Evolutionary conservation across 2,888 invertebrate genomes (phyloP).

Genomic region (Sepioteuthis lessoniana): DNA sequence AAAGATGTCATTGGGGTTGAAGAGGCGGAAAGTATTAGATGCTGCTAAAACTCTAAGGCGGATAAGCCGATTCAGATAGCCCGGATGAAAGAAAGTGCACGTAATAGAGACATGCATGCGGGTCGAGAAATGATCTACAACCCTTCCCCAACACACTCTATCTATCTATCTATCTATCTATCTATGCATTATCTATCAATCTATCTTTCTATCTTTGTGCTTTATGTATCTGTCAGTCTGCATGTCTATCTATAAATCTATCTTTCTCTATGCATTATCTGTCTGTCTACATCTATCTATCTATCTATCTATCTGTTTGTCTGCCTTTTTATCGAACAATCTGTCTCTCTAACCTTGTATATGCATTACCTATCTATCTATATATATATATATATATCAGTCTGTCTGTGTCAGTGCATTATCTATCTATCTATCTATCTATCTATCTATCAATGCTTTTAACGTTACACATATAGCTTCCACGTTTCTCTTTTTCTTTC

Average conservation of each 20-base stretch:
- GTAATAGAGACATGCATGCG: background rate
- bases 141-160: background rate
- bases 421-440: too few relatives aligned
- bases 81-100: background rate
- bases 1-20: background rate
- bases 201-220: background rate
- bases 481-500: too few relatives aligned
- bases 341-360: too few relatives aligned
- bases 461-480: too few relatives aligned
- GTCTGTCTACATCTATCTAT: background rate
- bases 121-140: background rate
- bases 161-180: background rate
- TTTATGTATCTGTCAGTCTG: background rate
- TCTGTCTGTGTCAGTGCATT: too few relatives aligned
- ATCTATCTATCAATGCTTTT: too few relatives aligned
- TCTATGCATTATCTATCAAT: background rate
- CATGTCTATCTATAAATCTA: too few relatives aligned
- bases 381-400: too few relatives aligned
- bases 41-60: background rate
- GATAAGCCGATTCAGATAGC: background rate
- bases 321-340: too few relatives aligned
- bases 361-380: too few relatives aligned
- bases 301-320: background rate
- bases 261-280: background rate
- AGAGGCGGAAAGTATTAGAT: constrained; percentile 17